Evolutionary conservation across 2,888 invertebrate genomes (phyloP), one percentile per base, ranked within the genome.

Genomic region (Stenodera caucasica): DNA sequence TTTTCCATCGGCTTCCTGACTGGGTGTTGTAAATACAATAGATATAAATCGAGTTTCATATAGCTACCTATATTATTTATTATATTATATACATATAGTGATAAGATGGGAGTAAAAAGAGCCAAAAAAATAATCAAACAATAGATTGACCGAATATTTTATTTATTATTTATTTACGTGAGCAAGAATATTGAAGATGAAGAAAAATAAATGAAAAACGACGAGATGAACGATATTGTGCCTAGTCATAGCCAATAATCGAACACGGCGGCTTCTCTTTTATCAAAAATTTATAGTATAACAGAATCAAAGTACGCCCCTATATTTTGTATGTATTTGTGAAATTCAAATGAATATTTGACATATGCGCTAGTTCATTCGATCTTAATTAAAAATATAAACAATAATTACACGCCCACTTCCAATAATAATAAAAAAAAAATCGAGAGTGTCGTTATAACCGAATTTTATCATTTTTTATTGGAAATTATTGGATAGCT

Each of bases 231-330:
- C 61, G 69, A 69, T 70, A 70, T 69, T 45, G 63, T 71, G 72
- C 70, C 70, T 52, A 67, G 72, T 72, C 72, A 72, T 72, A 72
- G 69, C 69, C 64, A 66, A 67, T 72, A 72, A 72, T 72, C 71
- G 70, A 72, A 72, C 65, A 67, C 70, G 71, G 69, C 67, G 57
- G 68, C 69, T 60, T 64, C 67, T 65, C 21, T 45, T 45, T 45
- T 45, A 45, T 45, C 6, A 45, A 5, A 12, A 23, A 45, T 23
- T 26, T 45, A 5, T 45, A 45, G 23, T 45, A 45, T 12, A 26
- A 45, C 21, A 45, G 12, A 23, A 21, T 21, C 21, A 23, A 5
- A 6, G 12, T 45, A 21, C 45, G 45, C 45, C 45, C 23, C 21
- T 45, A 37, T 15, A 37, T 37, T 1, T 33, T 2, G 26, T 26